phyloP scores from a whole-genome alignment of 2,113 vertebrate genomes.

The Gambusia affinis region DNA sequence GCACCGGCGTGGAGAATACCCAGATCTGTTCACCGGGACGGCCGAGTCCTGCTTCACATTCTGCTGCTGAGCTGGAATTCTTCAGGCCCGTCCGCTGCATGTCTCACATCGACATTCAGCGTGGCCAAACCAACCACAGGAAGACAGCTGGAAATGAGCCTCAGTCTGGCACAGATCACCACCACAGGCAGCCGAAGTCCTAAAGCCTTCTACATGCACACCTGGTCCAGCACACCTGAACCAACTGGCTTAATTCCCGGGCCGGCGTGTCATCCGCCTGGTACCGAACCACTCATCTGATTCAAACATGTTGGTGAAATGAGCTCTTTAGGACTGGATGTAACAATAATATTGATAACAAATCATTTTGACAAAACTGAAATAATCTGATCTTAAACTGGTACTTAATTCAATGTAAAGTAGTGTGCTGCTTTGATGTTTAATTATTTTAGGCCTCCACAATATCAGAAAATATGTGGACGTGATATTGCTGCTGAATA shows the following conservation, averaged over 20 bases:
- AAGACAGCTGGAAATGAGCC: neutral
- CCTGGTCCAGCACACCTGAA: neutral
- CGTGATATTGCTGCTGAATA: neutral
- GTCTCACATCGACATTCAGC: neutral
- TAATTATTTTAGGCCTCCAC: neutral
- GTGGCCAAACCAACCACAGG: neutral
- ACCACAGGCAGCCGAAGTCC: neutral
- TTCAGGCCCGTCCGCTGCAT: neutral
- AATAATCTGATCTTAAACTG: neutral
- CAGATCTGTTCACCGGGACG: constrained; percentile 22
- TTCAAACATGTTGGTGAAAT: neutral
- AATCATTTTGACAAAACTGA: neutral
- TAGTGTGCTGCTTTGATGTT: neutral
- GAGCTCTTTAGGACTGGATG: neutral
- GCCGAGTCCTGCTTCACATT: constrained; percentile 52
- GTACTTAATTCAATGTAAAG: neutral
- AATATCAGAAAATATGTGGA: neutral
- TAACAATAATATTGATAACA: neutral
- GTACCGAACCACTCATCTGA: neutral
- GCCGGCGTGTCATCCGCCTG: neutral
- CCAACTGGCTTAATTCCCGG: neutral
- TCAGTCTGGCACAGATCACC: neutral
- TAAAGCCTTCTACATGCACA: too few species aligned
- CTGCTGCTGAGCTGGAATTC: constrained; percentile 24
- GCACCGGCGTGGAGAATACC: constrained; percentile 13